phyloP scores from a whole-genome alignment of 2,888 invertebrate genomes.

The Creontiades dilutus region DNA sequence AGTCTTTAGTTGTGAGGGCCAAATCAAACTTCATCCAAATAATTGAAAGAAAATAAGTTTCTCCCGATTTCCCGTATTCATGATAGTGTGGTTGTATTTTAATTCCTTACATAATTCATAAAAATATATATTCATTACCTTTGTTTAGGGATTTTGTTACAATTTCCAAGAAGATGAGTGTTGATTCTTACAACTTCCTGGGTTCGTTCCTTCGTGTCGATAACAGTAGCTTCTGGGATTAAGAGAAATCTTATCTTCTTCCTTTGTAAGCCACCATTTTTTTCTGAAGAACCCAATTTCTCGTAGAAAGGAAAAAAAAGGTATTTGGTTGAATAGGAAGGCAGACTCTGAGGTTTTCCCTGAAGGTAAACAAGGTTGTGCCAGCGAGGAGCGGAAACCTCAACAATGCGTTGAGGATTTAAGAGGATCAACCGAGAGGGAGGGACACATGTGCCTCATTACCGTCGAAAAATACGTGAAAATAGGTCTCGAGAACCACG shows the following conservation, averaged over 20 bases:
- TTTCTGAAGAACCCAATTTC: neutral
- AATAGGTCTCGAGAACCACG: neutral
- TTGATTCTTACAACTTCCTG: neutral
- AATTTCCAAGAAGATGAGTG: neutral
- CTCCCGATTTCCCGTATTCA: too few relatives aligned
- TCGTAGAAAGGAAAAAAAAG: neutral
- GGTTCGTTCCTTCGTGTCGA: conserved; percentile 7
- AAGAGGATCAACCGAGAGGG: neutral
- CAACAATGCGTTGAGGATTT: conserved; percentile 7
- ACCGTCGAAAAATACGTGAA: conserved; percentile 30
- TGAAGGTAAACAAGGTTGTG: conserved; percentile 4
- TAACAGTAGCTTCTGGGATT: neutral
- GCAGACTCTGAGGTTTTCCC: conserved; percentile 5
- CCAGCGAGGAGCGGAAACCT: neutral
- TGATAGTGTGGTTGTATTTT: too few relatives aligned
- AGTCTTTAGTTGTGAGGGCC: too few relatives aligned
- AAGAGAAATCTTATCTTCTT: conserved; percentile 1
- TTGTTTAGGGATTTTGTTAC: neutral
- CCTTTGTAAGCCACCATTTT: neutral
- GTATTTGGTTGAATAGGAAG: neutral
- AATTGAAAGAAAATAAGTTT: too few relatives aligned
- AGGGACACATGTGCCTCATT: conserved; percentile 35
- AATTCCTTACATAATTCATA: too few relatives aligned
- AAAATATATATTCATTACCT: too few relatives aligned
- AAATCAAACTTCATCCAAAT: too few relatives aligned